Evolutionary conservation across 2,888 invertebrate species (phyloP).

Genomic region (Crematogaster levior): DNA sequence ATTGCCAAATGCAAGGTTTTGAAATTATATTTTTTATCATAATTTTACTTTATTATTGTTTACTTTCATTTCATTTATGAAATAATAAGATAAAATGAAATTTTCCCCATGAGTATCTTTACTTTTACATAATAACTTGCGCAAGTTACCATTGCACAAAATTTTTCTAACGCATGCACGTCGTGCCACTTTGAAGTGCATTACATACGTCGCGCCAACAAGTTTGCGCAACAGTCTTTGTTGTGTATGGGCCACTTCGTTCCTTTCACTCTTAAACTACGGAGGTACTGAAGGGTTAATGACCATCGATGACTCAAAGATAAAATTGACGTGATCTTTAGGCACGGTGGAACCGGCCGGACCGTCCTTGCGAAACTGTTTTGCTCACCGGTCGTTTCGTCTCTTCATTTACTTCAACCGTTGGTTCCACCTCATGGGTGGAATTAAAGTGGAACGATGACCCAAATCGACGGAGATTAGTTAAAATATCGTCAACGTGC

Average conservation of each 20-base stretch:
- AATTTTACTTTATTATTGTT: too few relatives aligned
- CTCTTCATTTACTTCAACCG: neutral
- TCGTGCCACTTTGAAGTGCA: conserved; percentile 33
- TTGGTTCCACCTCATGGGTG: conserved; percentile 11
- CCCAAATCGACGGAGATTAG: conserved; percentile 17
- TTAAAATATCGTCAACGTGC: neutral
- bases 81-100: too few relatives aligned
- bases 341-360: neutral
- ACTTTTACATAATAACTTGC: conserved; percentile 17
- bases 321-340: neutral
- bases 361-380: neutral
- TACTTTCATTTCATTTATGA: too few relatives aligned
- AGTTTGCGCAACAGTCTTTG: conserved; percentile 46
- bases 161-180: conserved; percentile 40
- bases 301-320: conserved; percentile 18
- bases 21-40: neutral
- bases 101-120: neutral
- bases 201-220: conserved; percentile 16
- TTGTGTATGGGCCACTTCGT: conserved; percentile 40
- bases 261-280: conserved; percentile 49
- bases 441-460: conserved; percentile 34
- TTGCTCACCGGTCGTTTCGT: neutral
- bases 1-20: neutral
- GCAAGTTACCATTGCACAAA: conserved; percentile 34
- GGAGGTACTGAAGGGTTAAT: conserved; percentile 37